phyloP scores from a whole-genome alignment of 2,113 vertebrate genomes.

The Ursus arctos region DNA sequence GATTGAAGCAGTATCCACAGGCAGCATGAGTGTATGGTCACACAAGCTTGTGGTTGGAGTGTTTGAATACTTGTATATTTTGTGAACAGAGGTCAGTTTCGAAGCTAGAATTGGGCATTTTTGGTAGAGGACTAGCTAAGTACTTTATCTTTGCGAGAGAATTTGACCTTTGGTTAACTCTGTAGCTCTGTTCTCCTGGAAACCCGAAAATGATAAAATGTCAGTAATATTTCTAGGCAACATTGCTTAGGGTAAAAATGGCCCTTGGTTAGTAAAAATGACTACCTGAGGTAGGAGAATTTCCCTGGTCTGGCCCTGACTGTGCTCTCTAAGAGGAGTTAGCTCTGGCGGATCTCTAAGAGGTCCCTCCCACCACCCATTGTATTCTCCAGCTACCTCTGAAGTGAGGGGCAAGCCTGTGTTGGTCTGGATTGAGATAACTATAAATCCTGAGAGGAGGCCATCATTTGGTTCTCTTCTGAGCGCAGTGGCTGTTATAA shows the following conservation, averaged over 20 bases:
- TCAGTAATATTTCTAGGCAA: not conserved
- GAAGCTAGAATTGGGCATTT: not conserved
- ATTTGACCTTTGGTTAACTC: not conserved
- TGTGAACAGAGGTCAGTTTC: constrained; percentile 7
- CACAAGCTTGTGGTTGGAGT: not conserved
- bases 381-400: not conserved
- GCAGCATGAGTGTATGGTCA: not conserved
- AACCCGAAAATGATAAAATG: constrained; percentile 32
- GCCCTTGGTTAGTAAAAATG: constrained; percentile 25
- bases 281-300: not conserved
- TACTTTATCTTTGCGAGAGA: not conserved
- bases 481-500: not conserved
- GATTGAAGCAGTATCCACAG: not conserved
- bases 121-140: not conserved
- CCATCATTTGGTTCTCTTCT: not conserved
- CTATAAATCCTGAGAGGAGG: constrained; percentile 2
- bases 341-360: not conserved
- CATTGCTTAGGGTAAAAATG: constrained; percentile 1
- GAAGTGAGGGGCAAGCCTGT: not conserved
- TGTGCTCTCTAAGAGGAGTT: not conserved
- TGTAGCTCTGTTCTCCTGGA: not conserved
- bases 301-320: not conserved
- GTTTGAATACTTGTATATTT: constrained; percentile 1
- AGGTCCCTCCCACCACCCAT: not conserved
- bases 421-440: not conserved